Conservation (phyloP, 2,888 invertebrate species). For the Andrena flavipes region DNA sequence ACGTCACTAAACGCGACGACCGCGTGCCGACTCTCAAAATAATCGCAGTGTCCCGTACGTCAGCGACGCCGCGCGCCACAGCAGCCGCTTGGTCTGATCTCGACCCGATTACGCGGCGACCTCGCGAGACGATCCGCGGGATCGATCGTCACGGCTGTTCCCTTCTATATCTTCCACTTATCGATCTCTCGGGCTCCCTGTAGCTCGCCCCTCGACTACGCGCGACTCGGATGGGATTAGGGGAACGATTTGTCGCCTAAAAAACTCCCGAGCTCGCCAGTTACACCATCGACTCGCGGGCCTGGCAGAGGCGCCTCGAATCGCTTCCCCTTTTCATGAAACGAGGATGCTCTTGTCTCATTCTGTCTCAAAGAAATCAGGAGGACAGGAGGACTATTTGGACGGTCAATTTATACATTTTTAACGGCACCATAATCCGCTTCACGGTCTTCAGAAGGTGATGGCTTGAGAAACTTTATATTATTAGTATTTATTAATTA, state of each 20-base stretch:
- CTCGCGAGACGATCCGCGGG: slow-evolving; percentile 39
- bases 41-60: slow-evolving; percentile 50
- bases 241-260: neutral
- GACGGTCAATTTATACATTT: too few relatives aligned
- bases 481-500: too few relatives aligned
- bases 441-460: too few relatives aligned
- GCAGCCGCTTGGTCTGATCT: slow-evolving; percentile 49
- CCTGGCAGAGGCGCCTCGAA: too few relatives aligned
- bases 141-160: neutral
- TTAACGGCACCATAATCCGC: too few relatives aligned
- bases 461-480: too few relatives aligned
- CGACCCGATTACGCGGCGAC: slow-evolving; percentile 62
- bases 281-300: too few relatives aligned
- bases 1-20: slow-evolving; percentile 39
- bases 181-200: neutral
- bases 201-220: neutral
- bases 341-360: neutral
- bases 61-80: slow-evolving; percentile 31
- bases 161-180: neutral
- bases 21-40: slow-evolving; percentile 64
- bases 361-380: too few relatives aligned
- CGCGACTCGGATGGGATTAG: slow-evolving; percentile 1
- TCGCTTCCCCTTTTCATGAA: neutral
- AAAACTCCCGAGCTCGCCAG: neutral
- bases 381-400: too few relatives aligned